A percentile compares a stretch with the other conserved stretches of the same genome.
Conservation (phyloP, 2,113 vertebrate genomes). For the Kobus ellipsiprymnus region DNA sequence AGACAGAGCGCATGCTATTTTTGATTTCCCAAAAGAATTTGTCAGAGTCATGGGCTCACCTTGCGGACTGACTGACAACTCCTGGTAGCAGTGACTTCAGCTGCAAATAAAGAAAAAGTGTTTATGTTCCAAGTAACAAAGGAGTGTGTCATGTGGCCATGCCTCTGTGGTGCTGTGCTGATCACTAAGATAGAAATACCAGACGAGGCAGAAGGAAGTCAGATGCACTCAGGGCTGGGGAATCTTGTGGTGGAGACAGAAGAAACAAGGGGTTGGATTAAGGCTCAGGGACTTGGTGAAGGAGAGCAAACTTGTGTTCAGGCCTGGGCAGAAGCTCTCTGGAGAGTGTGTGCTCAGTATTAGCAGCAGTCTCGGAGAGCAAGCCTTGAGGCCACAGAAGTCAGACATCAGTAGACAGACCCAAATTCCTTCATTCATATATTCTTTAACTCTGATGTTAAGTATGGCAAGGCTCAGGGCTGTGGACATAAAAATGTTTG, state of each 20-base stretch:
- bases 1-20: conserved; percentile 31
- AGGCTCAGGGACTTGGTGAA: not conserved
- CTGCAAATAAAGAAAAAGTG: conserved; percentile 1
- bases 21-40: conserved; percentile 26
- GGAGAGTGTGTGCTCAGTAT: not conserved
- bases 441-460: not conserved
- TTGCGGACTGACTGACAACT: not conserved
- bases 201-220: not conserved
- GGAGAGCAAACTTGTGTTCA: not conserved
- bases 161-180: not conserved
- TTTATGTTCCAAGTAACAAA: not conserved
- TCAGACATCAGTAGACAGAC: not conserved
- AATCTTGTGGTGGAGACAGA: not conserved
- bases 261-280: not conserved
- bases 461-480: not conserved
- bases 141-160: not conserved
- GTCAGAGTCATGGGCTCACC: not conserved
- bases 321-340: not conserved
- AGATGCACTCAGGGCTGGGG: not conserved
- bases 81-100: not conserved
- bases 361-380: not conserved
- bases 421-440: not conserved
- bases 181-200: not conserved
- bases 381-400: not conserved
- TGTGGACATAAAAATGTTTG: not conserved